Evolutionary conservation across 2,113 vertebrate genomes (phyloP).

Genomic region (Corythoichthys haematopterus): DNA sequence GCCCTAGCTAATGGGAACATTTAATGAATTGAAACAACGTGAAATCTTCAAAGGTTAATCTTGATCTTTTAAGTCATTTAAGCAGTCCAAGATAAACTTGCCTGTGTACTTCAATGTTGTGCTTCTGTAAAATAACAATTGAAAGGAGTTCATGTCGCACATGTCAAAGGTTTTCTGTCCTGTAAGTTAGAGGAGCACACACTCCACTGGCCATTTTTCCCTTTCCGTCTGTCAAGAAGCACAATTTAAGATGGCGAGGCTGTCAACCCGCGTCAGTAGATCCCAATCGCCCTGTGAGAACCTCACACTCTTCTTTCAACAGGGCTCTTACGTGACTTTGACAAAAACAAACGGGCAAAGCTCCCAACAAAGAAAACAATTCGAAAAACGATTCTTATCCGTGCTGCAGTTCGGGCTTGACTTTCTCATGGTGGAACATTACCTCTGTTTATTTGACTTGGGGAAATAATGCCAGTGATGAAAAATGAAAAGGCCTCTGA

Average conservation of each 20-base stretch:
- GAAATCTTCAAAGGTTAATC: not conserved
- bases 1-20: not conserved
- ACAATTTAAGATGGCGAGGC: conserved; percentile 9
- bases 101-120: not conserved
- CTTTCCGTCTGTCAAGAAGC: conserved; percentile 7
- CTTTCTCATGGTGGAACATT: conserved; percentile 9
- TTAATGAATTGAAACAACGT: not conserved
- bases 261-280: conserved; percentile 20
- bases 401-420: conserved; percentile 1
- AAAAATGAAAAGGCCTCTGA: not conserved
- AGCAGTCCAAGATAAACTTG: too few species aligned
- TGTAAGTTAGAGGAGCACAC: conserved; percentile 15
- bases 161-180: not conserved
- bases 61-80: not conserved
- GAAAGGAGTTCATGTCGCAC: not conserved
- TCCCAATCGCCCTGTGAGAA: conserved; percentile 28
- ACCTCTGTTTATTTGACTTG: not conserved
- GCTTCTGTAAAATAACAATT: not conserved
- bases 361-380: conserved; percentile 16
- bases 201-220: conserved; percentile 10
- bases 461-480: not conserved
- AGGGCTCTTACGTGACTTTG: not conserved
- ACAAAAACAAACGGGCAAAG: conserved; percentile 20
- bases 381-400: conserved; percentile 30
- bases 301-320: not conserved